These are phyloP conservation scores for Corythaixoides concolor DNA, from an alignment of 2,113 vertebrate genomes.

Conservation along the genomic window DNA sequence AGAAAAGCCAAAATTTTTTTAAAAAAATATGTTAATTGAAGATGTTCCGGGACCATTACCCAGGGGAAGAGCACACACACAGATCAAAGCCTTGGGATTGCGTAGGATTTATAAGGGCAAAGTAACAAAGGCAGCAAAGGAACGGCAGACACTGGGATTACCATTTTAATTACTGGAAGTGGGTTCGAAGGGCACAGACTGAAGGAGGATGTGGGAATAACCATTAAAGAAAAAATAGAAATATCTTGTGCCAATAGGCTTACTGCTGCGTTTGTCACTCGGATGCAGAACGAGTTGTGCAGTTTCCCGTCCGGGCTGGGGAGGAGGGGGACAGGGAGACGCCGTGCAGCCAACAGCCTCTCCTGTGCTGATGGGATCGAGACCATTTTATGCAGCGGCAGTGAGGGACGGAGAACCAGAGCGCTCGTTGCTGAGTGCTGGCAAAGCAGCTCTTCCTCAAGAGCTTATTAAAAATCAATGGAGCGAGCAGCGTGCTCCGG, in stretches of 20 bases:
- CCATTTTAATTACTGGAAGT: slow-evolving; percentile 24
- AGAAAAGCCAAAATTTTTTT: background rate
- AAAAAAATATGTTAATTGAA: background rate
- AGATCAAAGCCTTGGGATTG: background rate
- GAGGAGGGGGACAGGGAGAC: background rate
- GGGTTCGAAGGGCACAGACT: background rate
- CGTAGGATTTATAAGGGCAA: background rate
- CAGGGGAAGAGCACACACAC: background rate
- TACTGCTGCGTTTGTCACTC: background rate
- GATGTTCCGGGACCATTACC: background rate
- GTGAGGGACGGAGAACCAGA: background rate
- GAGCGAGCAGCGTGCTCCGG: background rate
- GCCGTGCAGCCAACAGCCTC: background rate
- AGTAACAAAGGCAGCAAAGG: background rate
- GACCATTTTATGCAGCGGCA: rapidly evolving
- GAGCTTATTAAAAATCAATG: background rate
- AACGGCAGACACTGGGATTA: background rate
- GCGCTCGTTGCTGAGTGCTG: background rate
- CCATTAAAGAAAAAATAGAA: background rate
- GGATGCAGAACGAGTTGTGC: background rate
- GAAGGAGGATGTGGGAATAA: slow-evolving; percentile 40
- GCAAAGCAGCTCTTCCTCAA: background rate
- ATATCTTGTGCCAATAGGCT: background rate
- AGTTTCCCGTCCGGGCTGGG: background rate
- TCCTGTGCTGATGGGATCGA: background rate